Conservation (phyloP, 2,888 invertebrate genomes). For the Stratiomys singularior region DNA sequence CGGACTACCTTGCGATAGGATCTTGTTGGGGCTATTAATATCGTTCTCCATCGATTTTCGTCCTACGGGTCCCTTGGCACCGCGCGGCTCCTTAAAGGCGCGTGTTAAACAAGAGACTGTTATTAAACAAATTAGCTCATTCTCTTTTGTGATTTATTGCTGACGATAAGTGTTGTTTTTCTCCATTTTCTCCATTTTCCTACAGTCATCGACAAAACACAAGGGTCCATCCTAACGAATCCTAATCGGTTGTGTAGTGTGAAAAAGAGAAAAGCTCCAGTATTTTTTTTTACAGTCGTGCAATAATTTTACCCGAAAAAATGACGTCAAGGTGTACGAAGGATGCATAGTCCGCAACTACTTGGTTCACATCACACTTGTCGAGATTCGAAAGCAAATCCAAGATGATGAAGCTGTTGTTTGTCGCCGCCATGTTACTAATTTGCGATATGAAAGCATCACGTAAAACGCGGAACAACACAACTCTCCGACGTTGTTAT, state of each 20-base stretch:
- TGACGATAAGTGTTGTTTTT: slow-evolving; percentile 22
- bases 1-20: not conserved
- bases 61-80: not conserved
- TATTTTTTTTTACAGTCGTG: not conserved
- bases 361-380: slow-evolving; percentile 21
- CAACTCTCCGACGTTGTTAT: not conserved
- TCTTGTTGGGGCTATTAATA: slow-evolving; percentile 48
- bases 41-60: slow-evolving; percentile 49
- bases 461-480: slow-evolving; percentile 26
- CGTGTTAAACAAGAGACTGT: slow-evolving; percentile 16
- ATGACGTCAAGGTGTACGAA: not conserved
- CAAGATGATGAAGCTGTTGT: slow-evolving; percentile 41
- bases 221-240: not conserved
- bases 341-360: not conserved
- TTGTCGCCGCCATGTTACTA: slow-evolving; percentile 13
- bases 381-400: slow-evolving; percentile 20
- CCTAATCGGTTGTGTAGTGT: not conserved
- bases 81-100: slow-evolving; percentile 37
- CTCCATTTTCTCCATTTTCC: not conserved
- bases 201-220: not conserved
- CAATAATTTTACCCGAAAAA: not conserved
- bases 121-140: slow-evolving; percentile 48
- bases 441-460: slow-evolving; percentile 21
- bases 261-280: not conserved
- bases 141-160: slow-evolving; percentile 48